Evolutionary conservation across 2,888 invertebrate genomes (phyloP).

Genomic region (Pediacus dermestoides): DNA sequence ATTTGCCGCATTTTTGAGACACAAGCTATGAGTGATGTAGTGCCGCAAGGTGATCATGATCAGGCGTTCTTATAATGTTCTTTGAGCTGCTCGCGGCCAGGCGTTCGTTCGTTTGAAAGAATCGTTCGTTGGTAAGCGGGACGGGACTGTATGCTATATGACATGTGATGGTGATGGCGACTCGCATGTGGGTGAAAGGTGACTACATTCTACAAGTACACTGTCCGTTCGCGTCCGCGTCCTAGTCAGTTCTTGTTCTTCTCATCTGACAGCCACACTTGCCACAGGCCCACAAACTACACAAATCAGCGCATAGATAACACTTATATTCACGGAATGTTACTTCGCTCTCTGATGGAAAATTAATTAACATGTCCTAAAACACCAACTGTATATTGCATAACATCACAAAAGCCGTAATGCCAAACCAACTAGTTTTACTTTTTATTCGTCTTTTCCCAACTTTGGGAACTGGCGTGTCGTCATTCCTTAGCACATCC

Average conservation of each 20-base stretch:
- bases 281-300: slow-evolving; percentile 7
- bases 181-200: slow-evolving; percentile 42
- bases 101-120: no score
- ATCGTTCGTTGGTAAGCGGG: slow-evolving; percentile 17
- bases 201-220: slow-evolving; percentile 40
- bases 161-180: slow-evolving; percentile 39
- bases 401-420: no score
- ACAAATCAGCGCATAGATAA: slow-evolving; percentile 9
- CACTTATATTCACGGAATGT: slow-evolving; percentile 3
- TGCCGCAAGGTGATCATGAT: slow-evolving; percentile 38
- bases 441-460: no score
- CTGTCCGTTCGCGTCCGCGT: slow-evolving; percentile 32
- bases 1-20: slow-evolving; percentile 37
- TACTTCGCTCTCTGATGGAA: slow-evolving; percentile 5
- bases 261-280: slow-evolving; percentile 17
- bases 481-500: no score
- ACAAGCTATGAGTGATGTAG: slow-evolving; percentile 37
- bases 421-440: no score
- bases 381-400: slow-evolving; percentile 5
- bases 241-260: slow-evolving; percentile 24
- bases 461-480: no score
- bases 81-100: slow-evolving; percentile 13
- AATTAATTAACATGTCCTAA: slow-evolving; percentile 5
- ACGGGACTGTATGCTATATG: slow-evolving; percentile 33
- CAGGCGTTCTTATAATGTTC: slow-evolving; percentile 35